Evolutionary conservation across 2,888 invertebrate genomes (phyloP).

Genomic region (Monopis laevigella): DNA sequence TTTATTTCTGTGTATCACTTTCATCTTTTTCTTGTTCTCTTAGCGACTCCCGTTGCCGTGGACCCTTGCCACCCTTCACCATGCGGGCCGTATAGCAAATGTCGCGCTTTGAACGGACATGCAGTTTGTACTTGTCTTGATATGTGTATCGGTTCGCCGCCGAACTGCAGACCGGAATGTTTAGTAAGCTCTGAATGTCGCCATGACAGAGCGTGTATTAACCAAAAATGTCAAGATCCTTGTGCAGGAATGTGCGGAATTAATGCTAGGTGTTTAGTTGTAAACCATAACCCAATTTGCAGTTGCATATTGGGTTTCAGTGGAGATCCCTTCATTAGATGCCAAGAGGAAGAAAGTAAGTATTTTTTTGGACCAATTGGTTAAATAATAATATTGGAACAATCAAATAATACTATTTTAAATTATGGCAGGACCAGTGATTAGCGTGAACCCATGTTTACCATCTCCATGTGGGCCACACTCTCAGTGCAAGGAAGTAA

Average conservation of each 20-base stretch:
- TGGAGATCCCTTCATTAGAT: conserved; percentile 82
- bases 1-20: conserved; percentile 21
- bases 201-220: conserved; percentile 78
- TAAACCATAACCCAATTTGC: conserved; percentile 83
- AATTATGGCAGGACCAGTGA: conserved; percentile 44
- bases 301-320: conserved; percentile 74
- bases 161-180: conserved; percentile 81
- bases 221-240: conserved; percentile 80
- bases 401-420: conserved; percentile 16
- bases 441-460: conserved; percentile 68
- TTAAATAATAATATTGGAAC: no score
- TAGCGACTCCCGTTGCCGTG: conserved; percentile 52
- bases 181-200: conserved; percentile 81
- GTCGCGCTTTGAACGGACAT: conserved; percentile 74
- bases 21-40: conserved; percentile 33
- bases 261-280: conserved; percentile 80
- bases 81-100: conserved; percentile 82
- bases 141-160: conserved; percentile 78
- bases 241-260: conserved; percentile 81
- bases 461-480: conserved; percentile 83
- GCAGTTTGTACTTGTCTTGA: conserved; percentile 81
- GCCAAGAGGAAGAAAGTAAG: conserved; percentile 72
- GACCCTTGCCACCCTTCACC: conserved; percentile 81
- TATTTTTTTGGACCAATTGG: no score
- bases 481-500: conserved; percentile 75